Conservation (phyloP, 2,113 vertebrate species). For the Channa maculata region DNA sequence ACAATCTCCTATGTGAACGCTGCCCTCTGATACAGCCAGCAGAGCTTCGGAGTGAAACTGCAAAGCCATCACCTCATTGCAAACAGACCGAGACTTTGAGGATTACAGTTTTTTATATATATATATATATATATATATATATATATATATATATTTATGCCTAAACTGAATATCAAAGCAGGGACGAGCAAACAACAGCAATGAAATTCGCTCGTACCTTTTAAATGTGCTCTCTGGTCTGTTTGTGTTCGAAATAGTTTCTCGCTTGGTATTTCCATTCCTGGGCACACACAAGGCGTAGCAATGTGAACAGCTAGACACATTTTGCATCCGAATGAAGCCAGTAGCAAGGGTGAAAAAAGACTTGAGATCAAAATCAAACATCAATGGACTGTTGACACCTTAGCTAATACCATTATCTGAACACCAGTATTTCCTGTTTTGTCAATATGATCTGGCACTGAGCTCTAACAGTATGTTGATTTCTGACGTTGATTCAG, state of each 20-base stretch:
- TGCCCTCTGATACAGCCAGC: conserved; percentile 51
- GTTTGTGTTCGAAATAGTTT: conserved; percentile 38
- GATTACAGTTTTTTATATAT: conserved; percentile 54
- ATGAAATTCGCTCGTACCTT: conserved; percentile 65
- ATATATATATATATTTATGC: background rate
- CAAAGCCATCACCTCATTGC: conserved; percentile 66
- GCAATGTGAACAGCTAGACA: conserved; percentile 33
- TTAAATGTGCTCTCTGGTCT: conserved; percentile 35
- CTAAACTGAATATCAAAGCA: conserved; percentile 54
- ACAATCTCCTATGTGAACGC: conserved; percentile 29
- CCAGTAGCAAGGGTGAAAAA: conserved; percentile 3
- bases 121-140: too few species aligned
- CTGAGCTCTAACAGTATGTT: conserved; percentile 5
- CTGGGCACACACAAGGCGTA: conserved; percentile 36
- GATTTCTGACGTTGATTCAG: conserved; percentile 19
- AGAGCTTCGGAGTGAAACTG: conserved; percentile 56
- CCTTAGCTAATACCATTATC: conserved; percentile 46
- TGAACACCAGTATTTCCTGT: conserved; percentile 38
- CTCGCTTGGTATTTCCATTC: conserved; percentile 25
- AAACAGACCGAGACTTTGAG: conserved; percentile 50
- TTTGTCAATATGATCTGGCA: conserved; percentile 34
- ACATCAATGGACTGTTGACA: conserved; percentile 45
- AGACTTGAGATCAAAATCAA: conserved; percentile 33
- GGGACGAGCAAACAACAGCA: conserved; percentile 64
- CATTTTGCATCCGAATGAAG: conserved; percentile 19